These are phyloP conservation scores for Druon quercuslanigerum DNA, from an alignment of 1,140 invertebrate genomes.

Conservation along the genomic window DNA sequence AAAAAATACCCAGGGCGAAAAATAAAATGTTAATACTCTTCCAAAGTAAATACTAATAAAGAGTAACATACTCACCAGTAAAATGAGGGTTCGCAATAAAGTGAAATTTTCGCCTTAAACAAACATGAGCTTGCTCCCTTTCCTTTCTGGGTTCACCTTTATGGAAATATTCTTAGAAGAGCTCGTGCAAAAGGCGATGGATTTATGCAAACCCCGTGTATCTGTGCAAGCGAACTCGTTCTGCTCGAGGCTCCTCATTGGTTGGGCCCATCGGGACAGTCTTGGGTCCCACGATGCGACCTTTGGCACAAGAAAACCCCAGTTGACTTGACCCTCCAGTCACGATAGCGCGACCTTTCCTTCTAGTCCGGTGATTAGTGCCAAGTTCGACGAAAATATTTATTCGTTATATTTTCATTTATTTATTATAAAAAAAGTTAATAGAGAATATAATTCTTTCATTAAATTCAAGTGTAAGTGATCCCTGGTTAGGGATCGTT, in stretches of 20 bases:
- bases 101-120: background rate
- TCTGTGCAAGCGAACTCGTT: constrained; percentile 17
- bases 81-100: constrained; percentile 2
- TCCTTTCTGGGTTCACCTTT: constrained; percentile 10
- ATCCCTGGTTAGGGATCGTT: too few relatives aligned
- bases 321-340: constrained; percentile 39
- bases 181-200: background rate
- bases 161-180: constrained; percentile 16
- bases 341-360: constrained; percentile 16
- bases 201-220: constrained; percentile 6
- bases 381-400: background rate
- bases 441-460: too few relatives aligned
- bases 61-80: background rate
- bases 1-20: background rate
- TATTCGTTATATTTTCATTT: too few relatives aligned
- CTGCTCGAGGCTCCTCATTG: constrained; percentile 10
- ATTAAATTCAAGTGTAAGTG: too few relatives aligned
- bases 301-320: constrained; percentile 46
- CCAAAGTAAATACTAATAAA: constrained; percentile 6
- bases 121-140: background rate
- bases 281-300: constrained; percentile 51
- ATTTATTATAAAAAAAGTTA: too few relatives aligned
- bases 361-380: constrained; percentile 2
- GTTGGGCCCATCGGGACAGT: constrained; percentile 10
- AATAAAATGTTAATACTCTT: background rate